Evolutionary conservation across 2,797 vertebrate species (phyloP).

Genomic region (Pseudochaenichthys georgianus): DNA sequence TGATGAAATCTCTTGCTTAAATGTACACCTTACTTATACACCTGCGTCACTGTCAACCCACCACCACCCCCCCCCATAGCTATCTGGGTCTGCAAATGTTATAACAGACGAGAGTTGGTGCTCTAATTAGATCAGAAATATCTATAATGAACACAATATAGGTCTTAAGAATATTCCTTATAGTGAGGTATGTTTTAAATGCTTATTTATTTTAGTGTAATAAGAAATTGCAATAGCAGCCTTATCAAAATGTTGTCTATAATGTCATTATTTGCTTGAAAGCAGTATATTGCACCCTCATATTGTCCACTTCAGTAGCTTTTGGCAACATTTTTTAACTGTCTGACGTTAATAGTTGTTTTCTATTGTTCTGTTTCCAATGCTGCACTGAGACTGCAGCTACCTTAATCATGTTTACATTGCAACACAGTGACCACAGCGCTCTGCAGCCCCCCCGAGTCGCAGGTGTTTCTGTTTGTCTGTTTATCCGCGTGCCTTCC

Average conservation of each 20-base stretch:
- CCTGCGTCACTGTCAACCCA: neutral
- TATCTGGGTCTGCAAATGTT: constrained; percentile 3
- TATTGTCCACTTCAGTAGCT: neutral
- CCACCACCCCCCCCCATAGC: constrained; percentile 16
- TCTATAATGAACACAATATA: neutral
- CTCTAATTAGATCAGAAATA: constrained; percentile 2
- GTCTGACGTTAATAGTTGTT: too few relatives aligned
- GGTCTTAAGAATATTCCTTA: neutral
- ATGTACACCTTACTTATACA: constrained; percentile 34
- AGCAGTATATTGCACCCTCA: neutral
- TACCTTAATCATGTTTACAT: constrained; percentile 14
- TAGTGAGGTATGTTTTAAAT: neutral
- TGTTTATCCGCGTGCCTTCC: constrained; percentile 43
- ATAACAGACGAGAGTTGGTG: neutral
- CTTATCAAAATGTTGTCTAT: neutral
- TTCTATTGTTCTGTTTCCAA: constrained; percentile 9
- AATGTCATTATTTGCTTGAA: neutral
- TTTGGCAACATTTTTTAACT: neutral
- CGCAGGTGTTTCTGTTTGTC: constrained; percentile 23
- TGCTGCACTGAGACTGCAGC: neutral
- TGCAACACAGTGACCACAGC: constrained; percentile 1
- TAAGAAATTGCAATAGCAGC: neutral
- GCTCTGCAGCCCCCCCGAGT: neutral
- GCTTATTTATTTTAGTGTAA: neutral
- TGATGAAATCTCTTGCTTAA: constrained; percentile 9